Base-by-base conservation (phyloP, 2,888 invertebrate species). In the Pterobdella sp. region DNA sequence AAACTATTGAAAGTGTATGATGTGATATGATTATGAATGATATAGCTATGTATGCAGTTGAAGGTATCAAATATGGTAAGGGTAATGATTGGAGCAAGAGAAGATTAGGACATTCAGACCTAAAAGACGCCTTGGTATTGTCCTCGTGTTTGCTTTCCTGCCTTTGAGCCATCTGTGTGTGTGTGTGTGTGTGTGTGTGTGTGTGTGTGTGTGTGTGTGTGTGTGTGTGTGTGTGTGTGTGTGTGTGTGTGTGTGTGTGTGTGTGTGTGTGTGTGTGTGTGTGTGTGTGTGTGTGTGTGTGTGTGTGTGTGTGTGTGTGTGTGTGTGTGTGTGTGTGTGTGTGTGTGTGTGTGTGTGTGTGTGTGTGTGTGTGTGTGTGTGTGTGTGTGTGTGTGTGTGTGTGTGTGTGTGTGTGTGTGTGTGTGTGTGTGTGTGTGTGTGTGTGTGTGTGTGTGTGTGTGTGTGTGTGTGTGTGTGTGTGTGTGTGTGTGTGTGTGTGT, bases 101-200 rank as follows among this genome's bases (percentile, higher is more conserved):
- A n/a, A n/a, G n/a, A n/a, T n/a, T n/a, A n/a, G n/a, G n/a, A n/a
- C n/a, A n/a, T n/a, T n/a, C n/a, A n/a, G n/a, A n/a, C n/a, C n/a
- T n/a, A n/a, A n/a, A n/a, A n/a, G n/a, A n/a, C n/a, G n/a, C n/a
- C n/a, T n/a, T n/a, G n/a, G n/a, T n/a, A n/a, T n/a, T n/a, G n/a
- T n/a, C n/a, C n/a, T n/a, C n/a, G n/a, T n/a, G n/a, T n/a, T n/a
- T n/a, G n/a, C n/a, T n/a, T n/a, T 94, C 84, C 89, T 90, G 18
- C 77, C 77, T 63, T 78, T 77, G 32, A 75, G 67, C 66, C 74
- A 78, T 60, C 78, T 78, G 74, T 49, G 66, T 49, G 35, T 66
- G 49, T 36, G 31, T 66, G 66, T 66, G 35, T 66, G 66, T 72
- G 35, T 65, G 66, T 65, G 52, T 72, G 36, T 36, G 37, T 64